A percentile compares a stretch with the other conserved stretches of the same genome.
phyloP scores from a whole-genome alignment of 2,797 vertebrate species.

The Enteromius radiatus region DNA sequence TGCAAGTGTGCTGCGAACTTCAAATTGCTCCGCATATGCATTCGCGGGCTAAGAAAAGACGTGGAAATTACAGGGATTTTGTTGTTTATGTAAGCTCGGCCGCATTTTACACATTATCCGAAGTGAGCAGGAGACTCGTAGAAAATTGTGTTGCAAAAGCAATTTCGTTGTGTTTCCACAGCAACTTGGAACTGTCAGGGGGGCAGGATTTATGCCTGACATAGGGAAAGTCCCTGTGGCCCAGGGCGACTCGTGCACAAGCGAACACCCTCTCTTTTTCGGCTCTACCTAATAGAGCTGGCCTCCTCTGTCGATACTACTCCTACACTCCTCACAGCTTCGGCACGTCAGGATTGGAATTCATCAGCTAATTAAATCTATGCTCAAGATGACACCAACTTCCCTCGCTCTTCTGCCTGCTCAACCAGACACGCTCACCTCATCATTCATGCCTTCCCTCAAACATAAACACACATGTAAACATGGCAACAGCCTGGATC shows the following conservation, averaged over 20 bases:
- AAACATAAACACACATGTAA: constrained; percentile 66
- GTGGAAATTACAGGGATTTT: constrained; percentile 28
- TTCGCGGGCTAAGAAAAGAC: constrained; percentile 37
- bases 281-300: constrained; percentile 25
- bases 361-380: constrained; percentile 55
- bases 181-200: constrained; percentile 65
- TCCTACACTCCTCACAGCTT: constrained; percentile 37
- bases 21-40: constrained; percentile 17
- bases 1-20: not conserved
- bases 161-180: constrained; percentile 67
- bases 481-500: constrained; percentile 69
- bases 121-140: constrained; percentile 33
- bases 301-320: constrained; percentile 39
- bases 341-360: constrained; percentile 45
- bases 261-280: constrained; percentile 9
- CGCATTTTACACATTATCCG: not conserved
- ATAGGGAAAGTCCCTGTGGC: constrained; percentile 76
- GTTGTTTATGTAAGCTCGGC: constrained; percentile 22
- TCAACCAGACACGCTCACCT: constrained; percentile 62
- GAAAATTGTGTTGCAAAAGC: constrained; percentile 57
- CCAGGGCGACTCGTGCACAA: constrained; percentile 49
- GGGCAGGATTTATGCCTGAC: constrained; percentile 65
- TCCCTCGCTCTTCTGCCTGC: constrained; percentile 29
- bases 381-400: constrained; percentile 42
- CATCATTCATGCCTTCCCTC: constrained; percentile 63